Evolutionary conservation across 2,797 vertebrate species (phyloP).

Genomic region (Podargus strigoides): DNA sequence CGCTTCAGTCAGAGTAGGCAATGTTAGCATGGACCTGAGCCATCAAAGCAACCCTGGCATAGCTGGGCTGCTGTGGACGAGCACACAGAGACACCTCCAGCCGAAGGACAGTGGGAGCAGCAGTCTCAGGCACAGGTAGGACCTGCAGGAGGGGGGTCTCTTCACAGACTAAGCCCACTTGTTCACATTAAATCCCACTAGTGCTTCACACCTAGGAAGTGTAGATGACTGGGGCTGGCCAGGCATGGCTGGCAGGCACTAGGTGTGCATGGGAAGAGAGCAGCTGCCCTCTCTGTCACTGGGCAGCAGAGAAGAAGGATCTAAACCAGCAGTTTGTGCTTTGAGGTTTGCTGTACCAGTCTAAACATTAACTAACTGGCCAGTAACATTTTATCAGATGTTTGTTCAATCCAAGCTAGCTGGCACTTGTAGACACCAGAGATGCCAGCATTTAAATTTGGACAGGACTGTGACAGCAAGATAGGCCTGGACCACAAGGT

Average conservation of each 20-base stretch:
- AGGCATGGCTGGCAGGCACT: background rate
- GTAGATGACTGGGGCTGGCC: background rate
- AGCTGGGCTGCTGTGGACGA: background rate
- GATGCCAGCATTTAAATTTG: background rate
- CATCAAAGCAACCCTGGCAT: background rate
- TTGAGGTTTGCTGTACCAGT: background rate
- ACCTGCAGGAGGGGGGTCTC: background rate
- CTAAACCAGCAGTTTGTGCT: background rate
- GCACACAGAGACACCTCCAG: background rate
- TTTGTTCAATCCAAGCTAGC: background rate
- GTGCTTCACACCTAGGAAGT: background rate
- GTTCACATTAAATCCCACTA: background rate
- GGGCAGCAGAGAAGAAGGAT: background rate
- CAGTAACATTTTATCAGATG: background rate
- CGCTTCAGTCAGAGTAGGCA: background rate
- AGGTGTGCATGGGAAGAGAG: background rate
- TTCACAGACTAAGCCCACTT: background rate
- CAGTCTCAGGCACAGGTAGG: accelerated
- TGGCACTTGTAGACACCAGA: background rate
- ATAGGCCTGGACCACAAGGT: background rate
- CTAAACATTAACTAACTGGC: background rate
- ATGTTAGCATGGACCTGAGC: background rate
- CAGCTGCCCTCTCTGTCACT: background rate
- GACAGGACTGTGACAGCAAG: background rate
- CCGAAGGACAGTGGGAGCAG: background rate